These are phyloP conservation scores for Aramus guarauna DNA, from an alignment of 2,113 vertebrate species.

Conservation along the genomic window DNA sequence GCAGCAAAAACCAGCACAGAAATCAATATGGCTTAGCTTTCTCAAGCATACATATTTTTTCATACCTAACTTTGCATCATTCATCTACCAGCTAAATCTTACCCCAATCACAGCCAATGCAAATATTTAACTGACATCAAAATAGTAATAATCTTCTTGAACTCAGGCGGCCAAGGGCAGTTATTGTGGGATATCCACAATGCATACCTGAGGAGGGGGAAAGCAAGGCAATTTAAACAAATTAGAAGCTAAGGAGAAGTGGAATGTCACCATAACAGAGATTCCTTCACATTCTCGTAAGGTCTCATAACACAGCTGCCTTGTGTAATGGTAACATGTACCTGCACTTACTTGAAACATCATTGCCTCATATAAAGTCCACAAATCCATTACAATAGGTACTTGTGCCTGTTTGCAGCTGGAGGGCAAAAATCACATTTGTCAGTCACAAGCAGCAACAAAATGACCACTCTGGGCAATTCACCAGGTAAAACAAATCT, in stretches of 20 bases:
- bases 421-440: not conserved
- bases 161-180: not conserved
- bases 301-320: not conserved
- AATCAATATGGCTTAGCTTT: not conserved
- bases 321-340: accelerated
- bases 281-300: not conserved
- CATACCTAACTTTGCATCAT: not conserved
- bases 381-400: not conserved
- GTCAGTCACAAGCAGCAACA: not conserved
- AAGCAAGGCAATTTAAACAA: not conserved
- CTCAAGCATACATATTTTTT: not conserved
- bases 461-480: not conserved
- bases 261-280: not conserved
- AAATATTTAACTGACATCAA: not conserved
- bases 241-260: not conserved
- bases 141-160: not conserved
- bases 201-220: not conserved
- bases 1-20: too few relatives aligned
- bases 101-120: not conserved
- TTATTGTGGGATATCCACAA: not conserved
- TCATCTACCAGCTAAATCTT: not conserved
- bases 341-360: not conserved
- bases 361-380: not conserved
- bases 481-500: not conserved
- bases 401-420: not conserved